Conservation (phyloP, 2,113 vertebrate genomes). For the Pelobates fuscus region DNA sequence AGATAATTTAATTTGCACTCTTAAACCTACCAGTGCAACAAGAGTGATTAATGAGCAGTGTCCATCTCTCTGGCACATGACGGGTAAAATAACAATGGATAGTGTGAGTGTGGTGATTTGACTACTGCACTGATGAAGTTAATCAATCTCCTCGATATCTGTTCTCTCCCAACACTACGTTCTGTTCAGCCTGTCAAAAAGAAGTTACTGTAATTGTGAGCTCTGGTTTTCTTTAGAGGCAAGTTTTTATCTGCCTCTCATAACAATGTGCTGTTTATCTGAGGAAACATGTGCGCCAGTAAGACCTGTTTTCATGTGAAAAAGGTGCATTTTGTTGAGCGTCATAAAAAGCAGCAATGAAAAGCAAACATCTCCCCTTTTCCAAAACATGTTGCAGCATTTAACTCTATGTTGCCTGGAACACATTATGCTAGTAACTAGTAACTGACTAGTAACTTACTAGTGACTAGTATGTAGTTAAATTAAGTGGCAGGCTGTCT, state of each 20-base stretch:
- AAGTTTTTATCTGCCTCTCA: constrained; percentile 46
- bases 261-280: constrained; percentile 49
- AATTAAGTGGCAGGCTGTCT: too few relatives aligned
- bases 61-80: too few relatives aligned
- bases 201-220: constrained; percentile 31
- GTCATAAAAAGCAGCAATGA: neutral
- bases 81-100: too few relatives aligned
- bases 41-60: too few relatives aligned
- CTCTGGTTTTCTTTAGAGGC: constrained; percentile 47
- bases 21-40: too few relatives aligned
- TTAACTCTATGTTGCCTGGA: neutral
- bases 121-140: neutral
- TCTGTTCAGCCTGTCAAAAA: constrained; percentile 43
- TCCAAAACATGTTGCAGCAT: neutral
- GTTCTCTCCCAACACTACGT: neutral
- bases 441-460: too few relatives aligned
- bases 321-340: constrained; percentile 51
- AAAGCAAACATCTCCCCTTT: neutral
- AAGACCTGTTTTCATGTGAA: constrained; percentile 59
- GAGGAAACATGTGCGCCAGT: constrained; percentile 50
- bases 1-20: too few relatives aligned
- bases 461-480: too few relatives aligned
- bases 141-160: neutral
- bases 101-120: too few relatives aligned
- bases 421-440: too few relatives aligned